Percentiles rank a stretch among this genome's conserved stretches.
Conservation (phyloP, 1,140 invertebrate species). For the Hydropsyche tenuis region DNA sequence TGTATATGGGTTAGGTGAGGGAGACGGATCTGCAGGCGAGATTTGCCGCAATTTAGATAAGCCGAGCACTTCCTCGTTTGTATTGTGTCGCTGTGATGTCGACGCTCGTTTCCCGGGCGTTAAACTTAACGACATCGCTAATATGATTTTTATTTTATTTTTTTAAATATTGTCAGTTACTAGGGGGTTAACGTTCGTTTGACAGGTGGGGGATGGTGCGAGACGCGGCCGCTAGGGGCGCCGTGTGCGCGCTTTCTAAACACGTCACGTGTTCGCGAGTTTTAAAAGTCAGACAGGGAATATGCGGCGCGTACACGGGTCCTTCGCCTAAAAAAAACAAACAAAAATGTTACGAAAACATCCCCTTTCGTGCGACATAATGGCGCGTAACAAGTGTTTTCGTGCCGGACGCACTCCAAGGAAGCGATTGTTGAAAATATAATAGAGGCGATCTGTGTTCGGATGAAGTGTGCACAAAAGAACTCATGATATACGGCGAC, state of each 20-base stretch:
- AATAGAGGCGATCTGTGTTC: background rate
- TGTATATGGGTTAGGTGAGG: background rate
- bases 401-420: too few species aligned
- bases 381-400: background rate
- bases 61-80: background rate
- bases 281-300: too few species aligned
- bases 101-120: too few species aligned
- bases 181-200: slow-evolving; percentile 6
- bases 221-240: background rate
- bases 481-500: slow-evolving; percentile 20
- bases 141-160: too few species aligned
- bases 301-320: background rate
- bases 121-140: too few species aligned
- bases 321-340: background rate
- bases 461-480: background rate
- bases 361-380: background rate
- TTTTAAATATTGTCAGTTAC: too few species aligned
- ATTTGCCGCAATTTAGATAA: slow-evolving; percentile 19
- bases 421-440: too few species aligned
- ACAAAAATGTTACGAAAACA: background rate
- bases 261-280: slow-evolving; percentile 28
- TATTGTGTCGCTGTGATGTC: too few species aligned
- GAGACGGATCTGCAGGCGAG: background rate
- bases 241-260: slow-evolving; percentile 15
- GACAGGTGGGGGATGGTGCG: slow-evolving; percentile 6